phyloP scores from a whole-genome alignment of 2,888 invertebrate genomes.

The Quadriops clusia region DNA sequence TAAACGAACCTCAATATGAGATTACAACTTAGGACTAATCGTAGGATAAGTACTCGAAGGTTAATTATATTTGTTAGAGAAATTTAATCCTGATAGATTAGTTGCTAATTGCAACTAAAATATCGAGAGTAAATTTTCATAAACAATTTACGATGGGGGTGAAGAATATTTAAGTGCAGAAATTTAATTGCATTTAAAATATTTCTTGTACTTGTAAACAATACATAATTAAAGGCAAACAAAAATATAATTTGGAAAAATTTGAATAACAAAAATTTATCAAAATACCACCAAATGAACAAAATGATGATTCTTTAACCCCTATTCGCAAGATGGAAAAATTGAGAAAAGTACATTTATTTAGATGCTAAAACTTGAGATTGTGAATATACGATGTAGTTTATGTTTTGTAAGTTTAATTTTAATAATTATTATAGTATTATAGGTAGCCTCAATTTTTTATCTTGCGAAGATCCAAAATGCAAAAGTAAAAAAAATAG shows the following conservation, averaged over 20 bases:
- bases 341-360: too few relatives aligned
- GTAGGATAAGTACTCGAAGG: conserved; percentile 11
- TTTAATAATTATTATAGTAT: too few relatives aligned
- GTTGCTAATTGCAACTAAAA: conserved; percentile 1
- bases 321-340: conserved; percentile 9
- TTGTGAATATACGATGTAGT: too few relatives aligned
- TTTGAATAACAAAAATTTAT: conserved; percentile 3
- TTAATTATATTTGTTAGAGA: conserved; percentile 7
- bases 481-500: too few relatives aligned
- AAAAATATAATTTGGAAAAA: too few relatives aligned
- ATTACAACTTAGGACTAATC: conserved; percentile 17
- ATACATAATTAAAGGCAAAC: too few relatives aligned
- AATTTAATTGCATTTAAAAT: conserved; percentile 1
- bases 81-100: conserved; percentile 1
- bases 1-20: conserved; percentile 29
- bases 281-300: background rate
- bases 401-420: too few relatives aligned
- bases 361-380: too few relatives aligned
- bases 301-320: conserved; percentile 2
- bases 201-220: conserved; percentile 1
- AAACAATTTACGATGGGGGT: background rate
- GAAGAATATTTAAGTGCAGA: background rate
- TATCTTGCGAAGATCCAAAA: too few relatives aligned
- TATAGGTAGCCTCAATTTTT: too few relatives aligned
- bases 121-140: conserved; percentile 1